Percentiles rank a stretch among this genome's conserved stretches.
phyloP scores from a whole-genome alignment of 2,888 invertebrate species.

The Chydorus sphaericus region DNA sequence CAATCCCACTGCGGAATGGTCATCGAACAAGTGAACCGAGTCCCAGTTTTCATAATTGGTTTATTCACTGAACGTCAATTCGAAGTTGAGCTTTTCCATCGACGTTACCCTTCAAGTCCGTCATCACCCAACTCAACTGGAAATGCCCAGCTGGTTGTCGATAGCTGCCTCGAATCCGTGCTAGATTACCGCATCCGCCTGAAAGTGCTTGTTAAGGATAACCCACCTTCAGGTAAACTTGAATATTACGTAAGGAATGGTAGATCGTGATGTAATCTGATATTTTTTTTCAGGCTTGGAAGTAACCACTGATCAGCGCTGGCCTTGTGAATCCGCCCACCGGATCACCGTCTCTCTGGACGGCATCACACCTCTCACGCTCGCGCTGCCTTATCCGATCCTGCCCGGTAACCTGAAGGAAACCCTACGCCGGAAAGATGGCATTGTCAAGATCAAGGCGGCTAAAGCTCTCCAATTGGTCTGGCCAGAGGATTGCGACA shows the following conservation, averaged over 20 bases:
- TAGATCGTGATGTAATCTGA: too few species aligned
- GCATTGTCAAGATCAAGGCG: neutral
- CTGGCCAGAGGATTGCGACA: too few species aligned
- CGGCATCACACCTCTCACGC: neutral
- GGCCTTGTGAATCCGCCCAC: neutral
- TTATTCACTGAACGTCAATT: neutral
- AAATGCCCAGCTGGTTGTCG: neutral
- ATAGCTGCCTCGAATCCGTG: neutral
- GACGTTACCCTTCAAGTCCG: neutral
- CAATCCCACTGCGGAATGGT: neutral
- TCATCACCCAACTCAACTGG: neutral
- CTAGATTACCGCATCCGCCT: neutral
- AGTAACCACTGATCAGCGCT: neutral
- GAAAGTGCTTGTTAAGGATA: too few species aligned
- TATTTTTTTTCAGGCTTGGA: neutral
- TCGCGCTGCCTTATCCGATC: neutral
- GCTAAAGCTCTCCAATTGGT: too few species aligned
- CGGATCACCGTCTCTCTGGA: neutral
- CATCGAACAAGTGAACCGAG: neutral
- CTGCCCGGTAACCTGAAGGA: neutral
- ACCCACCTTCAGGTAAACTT: too few species aligned
- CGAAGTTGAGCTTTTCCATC: neutral
- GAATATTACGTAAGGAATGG: too few species aligned
- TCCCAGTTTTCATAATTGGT: neutral
- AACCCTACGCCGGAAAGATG: neutral